Conservation (phyloP, 2,888 invertebrate species). For the Nomada ruficornis region DNA sequence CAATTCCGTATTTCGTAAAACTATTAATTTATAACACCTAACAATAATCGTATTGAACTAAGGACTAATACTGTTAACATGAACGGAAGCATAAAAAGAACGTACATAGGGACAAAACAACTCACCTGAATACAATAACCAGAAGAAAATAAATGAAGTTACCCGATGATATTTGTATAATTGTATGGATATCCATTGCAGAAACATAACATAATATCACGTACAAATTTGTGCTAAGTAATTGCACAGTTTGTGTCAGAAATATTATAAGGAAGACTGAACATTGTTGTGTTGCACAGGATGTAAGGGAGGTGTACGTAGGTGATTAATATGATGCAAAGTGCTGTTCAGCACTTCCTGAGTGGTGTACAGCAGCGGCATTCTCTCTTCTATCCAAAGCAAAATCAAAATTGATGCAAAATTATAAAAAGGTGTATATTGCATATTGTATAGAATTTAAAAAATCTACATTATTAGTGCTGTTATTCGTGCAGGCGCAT, state of each 20-base stretch:
- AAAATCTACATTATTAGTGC: slow-evolving; percentile 51
- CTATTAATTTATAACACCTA: neutral
- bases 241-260: slow-evolving; percentile 60
- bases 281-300: slow-evolving; percentile 64
- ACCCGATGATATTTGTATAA: slow-evolving; percentile 70
- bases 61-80: neutral
- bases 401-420: slow-evolving; percentile 73
- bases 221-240: slow-evolving; percentile 65
- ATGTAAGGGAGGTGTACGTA: slow-evolving; percentile 75
- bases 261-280: slow-evolving; percentile 68
- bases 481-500: slow-evolving; percentile 27
- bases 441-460: slow-evolving; percentile 66
- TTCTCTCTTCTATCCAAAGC: slow-evolving; percentile 82
- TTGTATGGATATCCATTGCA: slow-evolving; percentile 64
- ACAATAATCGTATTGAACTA: neutral
- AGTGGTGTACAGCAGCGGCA: slow-evolving; percentile 84
- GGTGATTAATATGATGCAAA: slow-evolving; percentile 82
- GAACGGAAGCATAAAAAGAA: slow-evolving; percentile 23
- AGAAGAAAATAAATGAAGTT: slow-evolving; percentile 80
- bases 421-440: slow-evolving; percentile 73
- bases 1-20: neutral
- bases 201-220: slow-evolving; percentile 65
- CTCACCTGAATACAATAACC: slow-evolving; percentile 80
- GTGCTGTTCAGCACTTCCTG: slow-evolving; percentile 83
- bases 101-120: slow-evolving; percentile 63